Conservation (phyloP, 1,140 invertebrate genomes). For the Riptortus pedestris region DNA sequence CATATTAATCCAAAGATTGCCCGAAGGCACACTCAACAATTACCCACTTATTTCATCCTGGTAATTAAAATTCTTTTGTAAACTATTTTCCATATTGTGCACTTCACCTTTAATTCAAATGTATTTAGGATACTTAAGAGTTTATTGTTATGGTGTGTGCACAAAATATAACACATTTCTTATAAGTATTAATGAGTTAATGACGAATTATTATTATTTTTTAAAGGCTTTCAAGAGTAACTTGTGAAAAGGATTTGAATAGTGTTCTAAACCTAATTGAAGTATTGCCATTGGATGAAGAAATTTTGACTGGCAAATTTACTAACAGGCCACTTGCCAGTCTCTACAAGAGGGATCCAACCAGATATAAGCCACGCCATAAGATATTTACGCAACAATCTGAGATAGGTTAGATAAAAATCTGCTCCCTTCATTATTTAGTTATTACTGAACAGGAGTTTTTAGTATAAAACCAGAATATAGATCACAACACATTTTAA, state of each 20-base stretch:
- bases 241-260: not conserved
- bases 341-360: constrained; percentile 68
- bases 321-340: constrained; percentile 39
- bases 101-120: no score
- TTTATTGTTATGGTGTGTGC: no score
- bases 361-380: constrained; percentile 55
- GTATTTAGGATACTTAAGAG: no score
- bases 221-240: not conserved
- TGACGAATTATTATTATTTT: not conserved
- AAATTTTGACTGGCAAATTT: no score
- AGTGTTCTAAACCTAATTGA: not conserved
- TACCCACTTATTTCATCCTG: constrained; percentile 57
- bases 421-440: no score
- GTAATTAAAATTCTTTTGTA: constrained; percentile 36
- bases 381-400: constrained; percentile 62
- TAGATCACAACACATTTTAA: no score
- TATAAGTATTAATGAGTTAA: no score
- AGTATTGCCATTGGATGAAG: not conserved
- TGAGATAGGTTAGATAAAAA: constrained; percentile 53
- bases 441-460: no score
- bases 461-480: no score
- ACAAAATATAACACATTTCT: no score
- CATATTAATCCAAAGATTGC: constrained; percentile 40
- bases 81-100: not conserved
- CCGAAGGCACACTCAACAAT: constrained; percentile 39